A percentile compares a stretch with the other conserved stretches of the same genome.
These are phyloP conservation scores for Aplodontia rufa DNA, from an alignment of 2,113 vertebrate genomes.

Conservation along the genomic window DNA sequence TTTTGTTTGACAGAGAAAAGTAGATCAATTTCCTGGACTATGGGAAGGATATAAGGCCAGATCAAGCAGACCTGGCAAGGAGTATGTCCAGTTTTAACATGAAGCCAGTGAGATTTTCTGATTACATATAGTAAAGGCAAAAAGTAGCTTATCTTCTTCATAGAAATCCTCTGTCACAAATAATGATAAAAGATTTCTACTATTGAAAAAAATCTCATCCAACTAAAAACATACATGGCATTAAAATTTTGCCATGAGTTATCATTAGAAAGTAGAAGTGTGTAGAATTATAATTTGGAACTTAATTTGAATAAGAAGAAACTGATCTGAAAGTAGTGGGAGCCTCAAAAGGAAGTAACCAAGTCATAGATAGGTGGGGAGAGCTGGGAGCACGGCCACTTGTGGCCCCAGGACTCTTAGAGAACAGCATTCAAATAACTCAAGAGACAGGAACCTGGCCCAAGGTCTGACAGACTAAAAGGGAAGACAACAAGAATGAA, in stretches of 20 bases:
- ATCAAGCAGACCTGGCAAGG: background rate
- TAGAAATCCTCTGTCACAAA: background rate
- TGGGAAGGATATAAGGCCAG: background rate
- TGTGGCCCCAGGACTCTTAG: background rate
- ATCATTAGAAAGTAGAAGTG: background rate
- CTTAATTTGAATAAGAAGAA: background rate
- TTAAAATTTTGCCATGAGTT: background rate
- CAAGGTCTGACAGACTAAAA: background rate
- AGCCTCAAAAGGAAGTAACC: background rate
- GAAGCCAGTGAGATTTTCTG: background rate
- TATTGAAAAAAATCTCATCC: constrained; percentile 49
- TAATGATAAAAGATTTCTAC: background rate
- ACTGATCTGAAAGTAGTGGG: background rate
- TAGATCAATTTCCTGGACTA: background rate
- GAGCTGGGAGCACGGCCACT: background rate
- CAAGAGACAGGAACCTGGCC: background rate
- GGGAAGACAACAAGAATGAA: background rate
- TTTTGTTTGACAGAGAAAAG: background rate
- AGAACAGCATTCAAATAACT: background rate
- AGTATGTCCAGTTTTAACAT: background rate
- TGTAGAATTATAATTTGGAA: constrained; percentile 3
- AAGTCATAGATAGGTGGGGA: background rate
- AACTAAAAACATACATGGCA: constrained; percentile 1
- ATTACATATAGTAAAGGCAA: background rate
- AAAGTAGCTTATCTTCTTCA: background rate